A percentile compares a stretch with the other conserved stretches of the same genome.
Conservation (phyloP, 1,140 invertebrate species). For the Prorops nasuta region DNA sequence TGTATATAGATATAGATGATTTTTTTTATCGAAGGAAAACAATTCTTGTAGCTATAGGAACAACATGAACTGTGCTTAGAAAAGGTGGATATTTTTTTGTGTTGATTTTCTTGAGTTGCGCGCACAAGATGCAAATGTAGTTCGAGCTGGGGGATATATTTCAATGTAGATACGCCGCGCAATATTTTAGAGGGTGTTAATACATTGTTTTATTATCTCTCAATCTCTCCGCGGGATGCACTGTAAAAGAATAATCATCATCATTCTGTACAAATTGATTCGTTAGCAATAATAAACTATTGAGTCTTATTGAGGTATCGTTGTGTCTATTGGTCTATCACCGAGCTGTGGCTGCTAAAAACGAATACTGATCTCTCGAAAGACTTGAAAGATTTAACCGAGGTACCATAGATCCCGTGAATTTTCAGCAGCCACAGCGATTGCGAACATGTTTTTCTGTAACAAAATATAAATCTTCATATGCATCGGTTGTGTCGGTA, state of each 20-base stretch:
- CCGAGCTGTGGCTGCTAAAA: constrained; percentile 38
- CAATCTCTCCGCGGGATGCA: constrained; percentile 3
- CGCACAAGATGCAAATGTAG: constrained; percentile 36
- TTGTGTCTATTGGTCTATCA: constrained; percentile 59
- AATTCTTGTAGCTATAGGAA: constrained; percentile 47
- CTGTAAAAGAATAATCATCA: constrained; percentile 59
- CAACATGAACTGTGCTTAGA: constrained; percentile 46
- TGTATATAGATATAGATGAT: constrained; percentile 43
- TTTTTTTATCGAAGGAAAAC: constrained; percentile 48
- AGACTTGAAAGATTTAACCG: no score
- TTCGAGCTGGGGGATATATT: constrained; percentile 40
- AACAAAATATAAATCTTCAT: constrained; percentile 59
- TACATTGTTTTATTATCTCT: constrained; percentile 21
- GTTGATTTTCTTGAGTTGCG: constrained; percentile 28
- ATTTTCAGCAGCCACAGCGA: constrained; percentile 35
- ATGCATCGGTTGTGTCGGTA: constrained; percentile 44
- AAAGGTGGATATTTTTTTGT: constrained; percentile 32
- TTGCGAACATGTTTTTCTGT: constrained; percentile 48
- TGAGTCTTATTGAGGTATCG: constrained; percentile 58
- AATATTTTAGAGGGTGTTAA: constrained; percentile 9
- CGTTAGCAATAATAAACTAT: constrained; percentile 54
- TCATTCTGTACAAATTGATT: constrained; percentile 55
- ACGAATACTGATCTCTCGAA: no score
- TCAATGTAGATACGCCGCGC: constrained; percentile 15
- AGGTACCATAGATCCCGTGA: no score